Percentiles rank a stretch among this genome's conserved stretches.
Conservation (phyloP, 2,888 invertebrate genomes). For the Tricholauxania praeusta region DNA sequence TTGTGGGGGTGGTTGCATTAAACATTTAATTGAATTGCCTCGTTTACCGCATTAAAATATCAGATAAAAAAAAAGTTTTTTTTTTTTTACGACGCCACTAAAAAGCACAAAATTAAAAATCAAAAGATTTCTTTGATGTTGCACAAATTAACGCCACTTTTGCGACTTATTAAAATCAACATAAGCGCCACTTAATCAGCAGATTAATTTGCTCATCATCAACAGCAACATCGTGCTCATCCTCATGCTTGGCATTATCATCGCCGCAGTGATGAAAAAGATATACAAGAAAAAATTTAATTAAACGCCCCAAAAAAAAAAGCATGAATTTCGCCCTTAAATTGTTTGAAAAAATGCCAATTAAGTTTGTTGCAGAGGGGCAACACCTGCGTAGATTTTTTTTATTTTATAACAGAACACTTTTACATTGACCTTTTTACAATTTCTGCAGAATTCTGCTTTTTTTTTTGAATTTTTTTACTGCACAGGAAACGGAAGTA, state of each 20-base stretch:
- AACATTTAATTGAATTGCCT: not conserved
- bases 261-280: not conserved
- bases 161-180: slow-evolving; percentile 34
- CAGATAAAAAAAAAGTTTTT: not conserved
- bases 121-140: slow-evolving; percentile 25
- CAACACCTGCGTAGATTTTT: slow-evolving; percentile 30
- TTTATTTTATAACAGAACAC: not conserved
- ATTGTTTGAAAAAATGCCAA: not conserved
- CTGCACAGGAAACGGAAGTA: slow-evolving; percentile 31
- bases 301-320: slow-evolving; percentile 24
- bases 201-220: slow-evolving; percentile 21
- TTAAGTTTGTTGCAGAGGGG: slow-evolving; percentile 3
- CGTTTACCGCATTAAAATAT: not conserved
- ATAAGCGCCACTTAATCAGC: slow-evolving; percentile 37
- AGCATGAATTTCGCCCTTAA: slow-evolving; percentile 12
- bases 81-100: not conserved
- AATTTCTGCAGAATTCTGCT: not conserved
- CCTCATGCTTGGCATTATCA: not conserved
- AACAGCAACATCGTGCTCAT: not conserved
- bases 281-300: slow-evolving; percentile 29
- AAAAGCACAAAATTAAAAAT: slow-evolving; percentile 3
- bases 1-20: too few species aligned
- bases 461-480: not conserved
- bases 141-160: slow-evolving; percentile 16
- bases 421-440: not conserved